Evolutionary conservation across 1,140 invertebrate species (phyloP), one percentile per base, ranked within the genome.

Genomic region (Neelides sp.): DNA sequence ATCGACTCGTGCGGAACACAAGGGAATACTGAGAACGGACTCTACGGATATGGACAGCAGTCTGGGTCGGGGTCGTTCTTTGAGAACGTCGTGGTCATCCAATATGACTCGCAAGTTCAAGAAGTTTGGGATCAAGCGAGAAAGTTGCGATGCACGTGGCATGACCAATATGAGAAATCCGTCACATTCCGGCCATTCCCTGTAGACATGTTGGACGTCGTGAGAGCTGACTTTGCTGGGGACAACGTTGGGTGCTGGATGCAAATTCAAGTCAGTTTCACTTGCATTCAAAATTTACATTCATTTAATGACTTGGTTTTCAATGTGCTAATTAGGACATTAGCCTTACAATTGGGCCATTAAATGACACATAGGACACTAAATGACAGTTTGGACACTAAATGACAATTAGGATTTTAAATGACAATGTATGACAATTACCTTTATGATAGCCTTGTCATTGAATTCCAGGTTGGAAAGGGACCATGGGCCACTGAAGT

Each of bases 191-290:
- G 88, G 39, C 88, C 89, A 1, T 93, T 94, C 76, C 87, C 87
- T 1, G 90, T 94, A 1, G 90, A 94, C 65, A 94, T 93, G 88
- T 64, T 94, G 49, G 87, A 94, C 65, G 87, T 92, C 1, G 88
- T 94, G 2, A 69, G 87, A 23, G 88, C 89, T 2, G 88, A 93
- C 61, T 94, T 94, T 63, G 87, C 88, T 35, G 90, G 90, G 0
- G 90, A 94, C 63, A 94, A 94, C 66, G 87, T 93, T 1, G 88
- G 88, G 4, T 94, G 89, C 68, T 91, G 87, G 87, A 88, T 89
- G 85, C 85, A 88, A 61, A 89, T 89, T 45, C 85, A 89, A 71
- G 57, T 57, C 44, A 51, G 1, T 23, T 26, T 34, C n/a, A n/a
- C n/a, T 15, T 43, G 20, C 37, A 8, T 13, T 5, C 19, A 19